Evolutionary conservation across 37 sponge, comb jelly and placozoan genomes (phyloP).

Genomic region (Geodia barretti): DNA sequence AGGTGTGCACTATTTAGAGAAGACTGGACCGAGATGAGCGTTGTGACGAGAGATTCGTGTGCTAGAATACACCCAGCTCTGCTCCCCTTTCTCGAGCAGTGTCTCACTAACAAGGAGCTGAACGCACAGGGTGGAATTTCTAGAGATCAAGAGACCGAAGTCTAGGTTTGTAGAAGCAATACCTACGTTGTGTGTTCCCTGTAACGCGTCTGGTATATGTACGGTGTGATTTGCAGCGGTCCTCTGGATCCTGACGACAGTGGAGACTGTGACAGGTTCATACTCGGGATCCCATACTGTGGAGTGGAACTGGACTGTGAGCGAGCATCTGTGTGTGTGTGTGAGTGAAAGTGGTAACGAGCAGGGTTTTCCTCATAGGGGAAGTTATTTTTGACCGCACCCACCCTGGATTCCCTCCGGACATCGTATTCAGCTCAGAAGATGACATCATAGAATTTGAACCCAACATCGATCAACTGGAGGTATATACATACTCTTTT

Average conservation of each 20-base stretch:
- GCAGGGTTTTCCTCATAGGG: conserved; percentile 37
- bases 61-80: conserved; percentile 30
- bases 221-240: conserved; percentile 12
- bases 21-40: neutral
- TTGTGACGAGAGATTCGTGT: conserved; percentile 31
- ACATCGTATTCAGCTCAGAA: conserved; percentile 68
- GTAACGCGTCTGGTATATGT: too few relatives aligned
- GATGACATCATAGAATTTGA: conserved; percentile 55
- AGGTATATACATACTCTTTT: conserved; percentile 26
- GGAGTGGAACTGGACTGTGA: conserved; percentile 73
- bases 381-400: conserved; percentile 80
- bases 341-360: neutral
- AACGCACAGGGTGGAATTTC: conserved; percentile 48
- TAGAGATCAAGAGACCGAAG: conserved; percentile 45
- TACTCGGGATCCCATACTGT: conserved; percentile 78
- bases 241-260: conserved; percentile 14
- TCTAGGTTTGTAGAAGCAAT: too few relatives aligned
- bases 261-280: conserved; percentile 76
- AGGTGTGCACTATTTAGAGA: neutral
- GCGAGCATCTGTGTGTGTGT: conserved; percentile 1
- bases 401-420: conserved; percentile 65
- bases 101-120: conserved; percentile 36
- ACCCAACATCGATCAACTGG: conserved; percentile 64
- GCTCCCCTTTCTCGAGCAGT: conserved; percentile 54
- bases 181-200: too few relatives aligned